These are phyloP conservation scores for Neodiprion lecontei DNA, from an alignment of 1,140 invertebrate species.

Conservation along the genomic window DNA sequence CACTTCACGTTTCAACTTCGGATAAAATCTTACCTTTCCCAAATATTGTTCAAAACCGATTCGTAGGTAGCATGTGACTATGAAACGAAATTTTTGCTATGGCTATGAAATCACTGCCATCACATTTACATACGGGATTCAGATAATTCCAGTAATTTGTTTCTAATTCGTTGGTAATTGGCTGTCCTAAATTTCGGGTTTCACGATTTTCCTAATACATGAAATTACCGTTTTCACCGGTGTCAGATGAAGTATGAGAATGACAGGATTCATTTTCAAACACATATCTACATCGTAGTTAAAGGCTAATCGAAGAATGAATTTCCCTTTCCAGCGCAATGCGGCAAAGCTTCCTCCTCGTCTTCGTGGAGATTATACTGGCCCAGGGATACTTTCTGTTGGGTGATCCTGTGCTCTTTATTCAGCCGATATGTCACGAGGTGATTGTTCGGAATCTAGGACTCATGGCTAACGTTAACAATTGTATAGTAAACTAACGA, in stretches of 20 bases:
- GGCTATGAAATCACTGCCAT: too few species aligned
- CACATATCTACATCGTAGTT: not conserved
- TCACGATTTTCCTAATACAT: too few species aligned
- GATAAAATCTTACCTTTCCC: not conserved
- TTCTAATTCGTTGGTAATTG: too few species aligned
- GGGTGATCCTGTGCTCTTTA: constrained; percentile 36
- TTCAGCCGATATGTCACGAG: constrained; percentile 46
- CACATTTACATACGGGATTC: too few species aligned
- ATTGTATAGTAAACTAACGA: not conserved
- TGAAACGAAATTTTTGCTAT: not conserved
- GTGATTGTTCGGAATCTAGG: constrained; percentile 48
- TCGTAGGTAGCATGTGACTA: not conserved
- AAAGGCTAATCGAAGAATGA: not conserved
- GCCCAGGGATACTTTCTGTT: constrained; percentile 30
- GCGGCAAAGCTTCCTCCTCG: constrained; percentile 47
- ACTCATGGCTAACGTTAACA: not conserved
- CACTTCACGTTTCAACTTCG: not conserved
- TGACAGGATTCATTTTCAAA: not conserved
- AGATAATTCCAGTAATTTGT: too few species aligned
- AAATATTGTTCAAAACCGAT: constrained; percentile 22
- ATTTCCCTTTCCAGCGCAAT: constrained; percentile 44
- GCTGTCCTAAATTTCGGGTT: too few species aligned
- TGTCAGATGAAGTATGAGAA: too few species aligned
- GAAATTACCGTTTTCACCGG: too few species aligned
- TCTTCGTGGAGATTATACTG: constrained; percentile 46